A percentile compares a stretch with the other conserved stretches of the same genome.
phyloP scores from a whole-genome alignment of 2,113 vertebrate genomes.

The Myotis davidii region DNA sequence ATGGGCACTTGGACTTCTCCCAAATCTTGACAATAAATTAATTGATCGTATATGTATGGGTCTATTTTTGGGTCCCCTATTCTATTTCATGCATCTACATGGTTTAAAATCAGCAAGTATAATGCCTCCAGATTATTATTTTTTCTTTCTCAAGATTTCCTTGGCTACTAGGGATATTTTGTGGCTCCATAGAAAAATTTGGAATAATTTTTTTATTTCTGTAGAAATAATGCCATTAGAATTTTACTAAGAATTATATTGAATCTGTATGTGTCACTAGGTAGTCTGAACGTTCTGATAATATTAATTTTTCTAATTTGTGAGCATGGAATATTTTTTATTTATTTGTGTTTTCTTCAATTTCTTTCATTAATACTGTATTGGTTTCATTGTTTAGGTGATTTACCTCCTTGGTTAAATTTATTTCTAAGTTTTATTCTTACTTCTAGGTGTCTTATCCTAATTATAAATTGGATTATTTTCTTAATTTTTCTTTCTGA shows the following conservation, averaged over 20 bases:
- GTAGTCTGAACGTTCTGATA: neutral
- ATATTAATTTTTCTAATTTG: neutral
- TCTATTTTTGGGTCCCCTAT: neutral
- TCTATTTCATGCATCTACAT: neutral
- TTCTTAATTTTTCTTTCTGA: neutral
- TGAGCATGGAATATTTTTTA: neutral
- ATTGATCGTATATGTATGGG: neutral
- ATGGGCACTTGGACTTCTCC: neutral
- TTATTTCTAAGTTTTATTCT: neutral
- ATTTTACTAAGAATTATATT: neutral
- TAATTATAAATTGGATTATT: neutral
- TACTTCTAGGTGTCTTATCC: neutral
- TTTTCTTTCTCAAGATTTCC: neutral
- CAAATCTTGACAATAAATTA: neutral
- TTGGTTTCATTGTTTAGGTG: neutral
- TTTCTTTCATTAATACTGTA: neutral
- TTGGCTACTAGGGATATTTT: neutral
- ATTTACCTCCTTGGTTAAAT: neutral
- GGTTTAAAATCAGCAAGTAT: neutral
- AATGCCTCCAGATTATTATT: neutral
- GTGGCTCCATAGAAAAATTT: neutral
- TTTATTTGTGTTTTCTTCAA: neutral
- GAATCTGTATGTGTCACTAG: neutral
- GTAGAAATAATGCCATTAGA: neutral
- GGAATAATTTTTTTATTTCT: neutral